Evolutionary conservation across 2,113 vertebrate genomes (phyloP).

Genomic region (Bufo bufo): DNA sequence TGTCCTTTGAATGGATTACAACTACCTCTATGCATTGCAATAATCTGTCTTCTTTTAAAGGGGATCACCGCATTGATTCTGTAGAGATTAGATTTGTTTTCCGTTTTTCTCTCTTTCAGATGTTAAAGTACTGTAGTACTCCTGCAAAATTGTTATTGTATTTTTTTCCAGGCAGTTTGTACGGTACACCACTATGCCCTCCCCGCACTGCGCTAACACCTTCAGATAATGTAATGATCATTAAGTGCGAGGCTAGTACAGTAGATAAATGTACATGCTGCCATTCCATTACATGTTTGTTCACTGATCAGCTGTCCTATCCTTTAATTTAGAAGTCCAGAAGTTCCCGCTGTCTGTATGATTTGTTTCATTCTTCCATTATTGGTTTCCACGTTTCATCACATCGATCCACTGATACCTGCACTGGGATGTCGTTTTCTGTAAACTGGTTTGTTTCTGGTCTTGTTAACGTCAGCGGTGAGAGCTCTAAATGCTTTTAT

Average conservation of each 20-base stretch:
- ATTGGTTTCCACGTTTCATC: conserved; percentile 21
- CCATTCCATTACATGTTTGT: conserved; percentile 19
- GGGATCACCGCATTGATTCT: neutral
- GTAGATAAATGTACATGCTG: conserved; percentile 23
- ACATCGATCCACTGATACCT: conserved; percentile 7
- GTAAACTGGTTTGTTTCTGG: conserved; percentile 20
- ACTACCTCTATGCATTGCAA: too few species aligned
- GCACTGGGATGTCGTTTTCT: conserved; percentile 7
- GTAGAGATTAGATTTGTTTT: neutral
- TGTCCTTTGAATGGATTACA: too few species aligned
- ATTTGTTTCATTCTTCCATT: conserved; percentile 25
- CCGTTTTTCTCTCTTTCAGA: too few species aligned
- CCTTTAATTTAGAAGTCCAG: conserved; percentile 14
- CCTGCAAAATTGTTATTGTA: neutral
- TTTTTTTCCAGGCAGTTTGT: neutral
- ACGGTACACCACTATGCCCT: neutral
- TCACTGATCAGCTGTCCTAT: conserved; percentile 13
- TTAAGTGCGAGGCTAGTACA: neutral
- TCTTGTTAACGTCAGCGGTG: neutral
- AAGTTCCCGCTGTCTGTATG: conserved; percentile 8
- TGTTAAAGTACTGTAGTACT: neutral
- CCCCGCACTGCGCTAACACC: neutral
- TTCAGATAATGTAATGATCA: neutral
- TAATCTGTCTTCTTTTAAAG: too few species aligned
- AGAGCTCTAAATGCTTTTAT: neutral